A percentile compares a stretch with the other conserved stretches of the same genome.
Evolutionary conservation across 2,797 vertebrate species (phyloP).

Genomic region (Pogoniulus pusillus): DNA sequence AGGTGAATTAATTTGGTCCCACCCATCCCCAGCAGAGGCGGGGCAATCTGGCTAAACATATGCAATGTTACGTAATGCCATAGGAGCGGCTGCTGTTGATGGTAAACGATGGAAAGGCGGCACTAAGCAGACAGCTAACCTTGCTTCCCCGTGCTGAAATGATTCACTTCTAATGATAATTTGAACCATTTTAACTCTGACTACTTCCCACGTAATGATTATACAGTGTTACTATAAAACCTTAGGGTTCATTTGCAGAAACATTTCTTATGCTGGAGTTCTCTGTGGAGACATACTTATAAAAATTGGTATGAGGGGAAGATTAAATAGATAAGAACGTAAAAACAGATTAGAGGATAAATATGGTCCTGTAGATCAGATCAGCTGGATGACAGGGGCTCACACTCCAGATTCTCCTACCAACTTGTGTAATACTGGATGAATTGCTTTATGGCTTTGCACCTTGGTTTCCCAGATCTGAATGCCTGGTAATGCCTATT

Average conservation of each 20-base stretch:
- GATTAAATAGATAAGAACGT: slow-evolving; percentile 49
- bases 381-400: background rate
- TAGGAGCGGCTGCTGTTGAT: background rate
- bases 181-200: background rate
- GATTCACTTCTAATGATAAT: background rate
- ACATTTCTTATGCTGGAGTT: background rate
- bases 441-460: background rate
- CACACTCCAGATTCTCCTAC: background rate
- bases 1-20: background rate
- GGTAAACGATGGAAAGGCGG: background rate
- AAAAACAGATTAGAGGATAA: slow-evolving; percentile 44
- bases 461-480: background rate
- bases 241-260: slow-evolving; percentile 10
- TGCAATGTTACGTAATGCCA: background rate
- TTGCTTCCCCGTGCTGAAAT: background rate
- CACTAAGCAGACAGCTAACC: background rate
- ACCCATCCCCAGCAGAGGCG: background rate
- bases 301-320: slow-evolving; percentile 26
- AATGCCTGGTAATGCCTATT: background rate
- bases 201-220: background rate
- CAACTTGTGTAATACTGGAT: background rate
- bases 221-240: slow-evolving; percentile 21
- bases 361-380: background rate
- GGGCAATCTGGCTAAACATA: slow-evolving; percentile 2
- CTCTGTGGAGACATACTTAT: slow-evolving; percentile 12